Evolutionary conservation across 2,888 invertebrate genomes (phyloP), one percentile per base, ranked within the genome.

Genomic region (Bugula neritina): DNA sequence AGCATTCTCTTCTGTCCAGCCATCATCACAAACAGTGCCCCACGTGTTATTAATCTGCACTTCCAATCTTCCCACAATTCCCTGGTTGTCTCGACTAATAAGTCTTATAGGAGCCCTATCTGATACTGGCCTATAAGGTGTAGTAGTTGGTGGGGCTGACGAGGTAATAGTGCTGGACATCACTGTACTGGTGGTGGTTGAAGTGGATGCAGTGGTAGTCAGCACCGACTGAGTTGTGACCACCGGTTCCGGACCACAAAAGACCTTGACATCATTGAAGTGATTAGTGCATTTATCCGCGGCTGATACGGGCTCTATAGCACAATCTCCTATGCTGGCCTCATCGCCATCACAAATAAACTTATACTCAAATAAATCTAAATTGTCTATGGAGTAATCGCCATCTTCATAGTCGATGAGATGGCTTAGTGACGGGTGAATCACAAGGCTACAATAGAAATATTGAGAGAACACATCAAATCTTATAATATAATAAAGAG

Each of bases 21-120:
- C 2, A 31, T 25, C 17, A 17, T 27, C n/a, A 63, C 63, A 63
- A 3, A 63, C 63, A n/a, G 63, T 63, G 27, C 63, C 63, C 63
- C 63, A 63, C 10, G 63, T 63, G 31, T n/a, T 31, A 31, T 63
- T 63, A 31, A 13, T 13, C 5, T 63, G 3, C 5, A 63, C 31
- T n/a, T 63, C 63, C 27, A 63, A 34, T 5, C 63, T 21, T 27
- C 63, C 63, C 2, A 5, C n/a, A n/a, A 27, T 63, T 13, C 63
- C n/a, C 10, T 31, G 31, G 13, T 34, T 17, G 5, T 3, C 17
- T 27, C 63, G 31, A 3, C n/a, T 34, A 5, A 1, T 17, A 5
- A 63, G 63, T 5, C 63, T 27, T 34, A 63, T 34, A 13, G 27
- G 29, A 27, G n/a, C 31, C 31, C 31, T 31, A 3, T 27, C 63